Base-by-base conservation (phyloP, 2,888 invertebrate genomes). In the Drosophila setosimentum region DNA sequence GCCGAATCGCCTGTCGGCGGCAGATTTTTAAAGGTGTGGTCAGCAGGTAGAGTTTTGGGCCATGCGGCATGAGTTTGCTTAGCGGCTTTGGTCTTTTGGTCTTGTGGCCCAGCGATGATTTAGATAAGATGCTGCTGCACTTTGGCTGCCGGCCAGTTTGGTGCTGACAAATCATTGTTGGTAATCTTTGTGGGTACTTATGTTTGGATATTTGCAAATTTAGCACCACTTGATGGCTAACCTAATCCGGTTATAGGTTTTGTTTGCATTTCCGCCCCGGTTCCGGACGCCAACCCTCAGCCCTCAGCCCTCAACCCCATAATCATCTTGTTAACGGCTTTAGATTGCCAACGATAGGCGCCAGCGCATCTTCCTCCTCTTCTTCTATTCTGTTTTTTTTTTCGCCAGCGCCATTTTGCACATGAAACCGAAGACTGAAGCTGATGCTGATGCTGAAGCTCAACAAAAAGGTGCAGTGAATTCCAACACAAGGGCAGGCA, bases 241-340 rank as follows among this genome's bases (percentile, higher is more conserved):
- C 40, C 60, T 90, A 87, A 91, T 87, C 88, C 86, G 61, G 76
- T 89, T 82, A 62, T 53, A 72, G 60, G 57, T 61, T 63, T 87
- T 91, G 91, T 87, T 87, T 89, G 87, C 73, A 91, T 87, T 87
- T 87, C 87, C 87, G 91, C 87, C 87, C 85, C 69, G 79, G 87
- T 90, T 91, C 88, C 91, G 88, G 91, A 71, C 48, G 62, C 42
- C 59, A 53, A 24, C 29, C 33, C 59, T 60, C 53, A 77, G 18
- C 33, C 29, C 59, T 59, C 57, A 77, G 78, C 59, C 80, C 80
- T 60, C 55, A 77, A 79, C 59, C 83, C 81, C 80, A 78, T 82
- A 91, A 89, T 89, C 81, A 89, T 83, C 89, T 83, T 80, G 89
- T 90, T 91, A 85, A 75, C 84, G 79, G 79, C 89, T 84, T 79